Base-by-base conservation (phyloP, 1,140 invertebrate species). In the Andricus grossulariae region DNA sequence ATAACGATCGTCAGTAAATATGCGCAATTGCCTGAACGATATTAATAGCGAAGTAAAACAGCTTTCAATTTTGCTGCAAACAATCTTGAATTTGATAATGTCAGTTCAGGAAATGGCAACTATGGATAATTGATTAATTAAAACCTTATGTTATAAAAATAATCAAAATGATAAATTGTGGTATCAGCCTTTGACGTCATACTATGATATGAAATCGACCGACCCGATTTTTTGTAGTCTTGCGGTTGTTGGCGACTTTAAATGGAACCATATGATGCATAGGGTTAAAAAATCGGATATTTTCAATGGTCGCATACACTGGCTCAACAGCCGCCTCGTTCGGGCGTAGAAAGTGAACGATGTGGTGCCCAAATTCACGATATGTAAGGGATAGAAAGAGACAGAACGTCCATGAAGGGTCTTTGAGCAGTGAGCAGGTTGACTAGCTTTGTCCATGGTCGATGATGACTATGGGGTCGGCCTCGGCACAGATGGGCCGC, bases 401-500 rank as follows among this genome's bases (percentile, higher is more conserved):
- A 84, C 76, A 82, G 80, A 83, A 84, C 86, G 84, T 84, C 84
- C 85, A 76, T 82, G 80, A 82, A 86, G 87, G 86, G 77, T 72
- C 82, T 81, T 84, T 85, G 85, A 80, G 83, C 85, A 83, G 81
- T 81, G 83, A 88, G 86, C 89, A 91, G 90, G 90, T 91, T 91
- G 86, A 90, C 86, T 87, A 87, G 86, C 85, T 89, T 91, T 90
- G 88, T 91, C 87, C 85, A 85, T 84, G 84, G 78, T 83, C 86
- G 85, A 88, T 86, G 87, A 89, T 87, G 86, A 88, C 86, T 87
- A 88, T 89, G 84, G 86, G 87, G 89, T 88, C 84, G 87, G 84
- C 84, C 86, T 87, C 76, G 80, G 90, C 90, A 91, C 90, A 91
- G 90, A 91, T 91, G 90, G 89, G 86, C 88, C 85, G 88, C 87